Evolutionary conservation across 2,113 vertebrate genomes (phyloP).

Genomic region (Peromyscus leucopus): DNA sequence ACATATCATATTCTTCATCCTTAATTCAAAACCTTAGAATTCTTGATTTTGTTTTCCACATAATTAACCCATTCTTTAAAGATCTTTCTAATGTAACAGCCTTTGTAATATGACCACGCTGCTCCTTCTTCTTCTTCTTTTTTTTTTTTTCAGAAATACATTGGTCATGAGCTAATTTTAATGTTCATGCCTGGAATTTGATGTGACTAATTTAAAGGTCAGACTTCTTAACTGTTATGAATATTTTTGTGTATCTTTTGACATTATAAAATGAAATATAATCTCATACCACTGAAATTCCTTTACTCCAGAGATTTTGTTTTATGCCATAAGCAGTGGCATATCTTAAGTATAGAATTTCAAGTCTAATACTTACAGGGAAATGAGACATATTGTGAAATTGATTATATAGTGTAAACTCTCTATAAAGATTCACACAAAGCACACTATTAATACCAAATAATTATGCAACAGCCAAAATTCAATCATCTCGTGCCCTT

Average conservation of each 20-base stretch:
- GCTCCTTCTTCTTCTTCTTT: not conserved
- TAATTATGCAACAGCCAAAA: slow-evolving; percentile 24
- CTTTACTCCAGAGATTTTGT: slow-evolving; percentile 84
- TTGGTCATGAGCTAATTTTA: slow-evolving; percentile 78
- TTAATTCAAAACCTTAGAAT: slow-evolving; percentile 22
- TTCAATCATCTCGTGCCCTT: not conserved
- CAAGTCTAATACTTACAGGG: slow-evolving; percentile 70
- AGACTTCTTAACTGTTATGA: slow-evolving; percentile 87
- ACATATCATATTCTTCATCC: not conserved
- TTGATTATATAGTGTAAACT: slow-evolving; percentile 71
- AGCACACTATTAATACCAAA: not conserved
- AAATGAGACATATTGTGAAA: slow-evolving; percentile 72
- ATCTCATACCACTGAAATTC: slow-evolving; percentile 87
- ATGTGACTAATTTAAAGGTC: slow-evolving; percentile 88
- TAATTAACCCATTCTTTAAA: not conserved
- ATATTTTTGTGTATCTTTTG: slow-evolving; percentile 87
- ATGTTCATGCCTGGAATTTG: slow-evolving; percentile 87
- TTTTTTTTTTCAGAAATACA: slow-evolving; percentile 65
- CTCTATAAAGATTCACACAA: slow-evolving; percentile 3
- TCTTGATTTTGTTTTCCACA: not conserved
- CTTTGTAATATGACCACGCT: slow-evolving; percentile 53
- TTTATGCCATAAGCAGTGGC: slow-evolving; percentile 84
- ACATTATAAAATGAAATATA: slow-evolving; percentile 88
- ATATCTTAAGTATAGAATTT: slow-evolving; percentile 84
- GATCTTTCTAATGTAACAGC: slow-evolving; percentile 32